A percentile compares a stretch with the other conserved stretches of the same genome.
phyloP scores from a whole-genome alignment of 2,888 invertebrate species.

The Leucoma salicis region DNA sequence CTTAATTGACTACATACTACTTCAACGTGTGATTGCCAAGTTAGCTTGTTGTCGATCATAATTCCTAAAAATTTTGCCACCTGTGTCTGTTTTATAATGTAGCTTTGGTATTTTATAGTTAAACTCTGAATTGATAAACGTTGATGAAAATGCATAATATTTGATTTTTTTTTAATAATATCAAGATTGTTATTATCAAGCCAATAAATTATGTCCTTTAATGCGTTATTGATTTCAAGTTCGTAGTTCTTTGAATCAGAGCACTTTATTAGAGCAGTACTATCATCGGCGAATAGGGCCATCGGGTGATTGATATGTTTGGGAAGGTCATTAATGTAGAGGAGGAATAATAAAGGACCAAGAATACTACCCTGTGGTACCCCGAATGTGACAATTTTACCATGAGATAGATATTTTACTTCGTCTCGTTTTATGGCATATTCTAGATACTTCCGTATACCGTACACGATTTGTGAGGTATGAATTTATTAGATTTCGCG shows the following conservation, averaged over 20 bases:
- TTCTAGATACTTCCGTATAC: too few relatives aligned
- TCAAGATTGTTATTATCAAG: not conserved
- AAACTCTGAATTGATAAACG: not conserved
- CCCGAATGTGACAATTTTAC: not conserved
- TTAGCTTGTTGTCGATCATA: not conserved
- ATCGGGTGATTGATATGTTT: not conserved
- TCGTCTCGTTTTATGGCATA: too few relatives aligned
- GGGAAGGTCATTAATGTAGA: not conserved
- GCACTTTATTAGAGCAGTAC: not conserved
- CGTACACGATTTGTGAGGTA: too few relatives aligned
- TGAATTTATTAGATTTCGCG: too few relatives aligned
- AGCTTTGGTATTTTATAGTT: not conserved
- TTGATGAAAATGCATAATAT: not conserved
- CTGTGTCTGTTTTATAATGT: not conserved
- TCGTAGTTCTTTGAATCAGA: not conserved
- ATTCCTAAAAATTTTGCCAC: not conserved
- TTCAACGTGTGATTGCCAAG: not conserved
- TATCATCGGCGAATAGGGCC: not conserved
- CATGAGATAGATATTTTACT: too few relatives aligned
- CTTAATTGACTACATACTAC: too few relatives aligned
- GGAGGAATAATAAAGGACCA: not conserved
- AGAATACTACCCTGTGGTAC: slow-evolving; percentile 3
- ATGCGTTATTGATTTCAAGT: not conserved
- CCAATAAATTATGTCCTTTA: not conserved
- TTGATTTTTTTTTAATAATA: not conserved